These are phyloP conservation scores for Hippocampus mohnikei DNA, from an alignment of 2,113 vertebrate genomes.

Conservation along the genomic window DNA sequence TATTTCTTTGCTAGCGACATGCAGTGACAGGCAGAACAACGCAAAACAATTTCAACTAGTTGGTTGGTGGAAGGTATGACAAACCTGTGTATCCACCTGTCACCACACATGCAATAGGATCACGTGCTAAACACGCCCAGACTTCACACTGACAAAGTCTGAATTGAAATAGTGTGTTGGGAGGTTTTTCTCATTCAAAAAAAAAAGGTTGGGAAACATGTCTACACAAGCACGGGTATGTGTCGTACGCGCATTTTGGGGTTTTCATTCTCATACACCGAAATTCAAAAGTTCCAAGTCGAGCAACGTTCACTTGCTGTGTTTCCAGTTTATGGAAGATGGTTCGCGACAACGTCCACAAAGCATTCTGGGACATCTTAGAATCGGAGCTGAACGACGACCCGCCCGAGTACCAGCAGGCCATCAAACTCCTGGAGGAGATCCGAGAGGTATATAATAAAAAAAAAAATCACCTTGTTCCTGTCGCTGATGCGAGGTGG, in stretches of 20 bases:
- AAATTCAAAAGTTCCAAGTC: too few species aligned
- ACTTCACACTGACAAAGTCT: background rate
- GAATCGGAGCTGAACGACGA: conserved; percentile 83
- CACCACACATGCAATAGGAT: background rate
- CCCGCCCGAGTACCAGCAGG: conserved; percentile 84
- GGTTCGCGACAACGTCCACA: conserved; percentile 83
- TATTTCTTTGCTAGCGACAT: background rate
- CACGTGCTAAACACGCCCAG: background rate
- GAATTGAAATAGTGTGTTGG: too few species aligned
- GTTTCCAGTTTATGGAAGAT: conserved; percentile 76
- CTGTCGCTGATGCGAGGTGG: conserved; percentile 79
- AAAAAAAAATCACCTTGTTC: background rate
- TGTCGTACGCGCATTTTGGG: too few species aligned
- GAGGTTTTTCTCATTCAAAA: too few species aligned
- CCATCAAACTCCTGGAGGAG: conserved; percentile 88
- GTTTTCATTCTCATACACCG: too few species aligned
- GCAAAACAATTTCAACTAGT: background rate
- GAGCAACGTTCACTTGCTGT: background rate
- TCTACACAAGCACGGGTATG: too few species aligned
- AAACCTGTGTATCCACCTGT: background rate
- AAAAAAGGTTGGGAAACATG: too few species aligned
- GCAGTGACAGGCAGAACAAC: background rate
- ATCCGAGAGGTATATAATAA: conserved; percentile 80
- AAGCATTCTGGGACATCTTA: conserved; percentile 90
- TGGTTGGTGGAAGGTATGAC: background rate